Percentiles rank a stretch among this genome's conserved stretches.
These are phyloP conservation scores for Choristoneura rosaceana DNA, from an alignment of 2,888 invertebrate species.

Conservation along the genomic window DNA sequence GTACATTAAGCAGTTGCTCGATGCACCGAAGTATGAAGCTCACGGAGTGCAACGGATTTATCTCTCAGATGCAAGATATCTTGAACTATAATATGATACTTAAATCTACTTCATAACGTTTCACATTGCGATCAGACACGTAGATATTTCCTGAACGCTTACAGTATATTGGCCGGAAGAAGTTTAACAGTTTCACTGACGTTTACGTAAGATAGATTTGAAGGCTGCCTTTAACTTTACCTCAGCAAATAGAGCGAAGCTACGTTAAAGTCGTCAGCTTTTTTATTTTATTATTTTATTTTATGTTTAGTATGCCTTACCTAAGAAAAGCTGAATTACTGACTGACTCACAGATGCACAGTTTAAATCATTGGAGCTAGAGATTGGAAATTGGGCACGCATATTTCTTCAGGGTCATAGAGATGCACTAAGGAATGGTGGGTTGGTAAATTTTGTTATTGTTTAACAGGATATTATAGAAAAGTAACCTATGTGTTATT, in stretches of 20 bases:
- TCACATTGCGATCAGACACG: constrained; percentile 31
- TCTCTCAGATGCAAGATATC: constrained; percentile 4
- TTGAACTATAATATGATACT: constrained; percentile 2
- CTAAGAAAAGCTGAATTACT: no score
- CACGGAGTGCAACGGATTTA: background rate
- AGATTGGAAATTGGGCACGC: no score
- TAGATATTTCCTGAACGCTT: constrained; percentile 12
- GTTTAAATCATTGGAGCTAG: no score
- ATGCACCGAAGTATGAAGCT: background rate
- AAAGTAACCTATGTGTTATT: no score
- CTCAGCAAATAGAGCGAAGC: background rate
- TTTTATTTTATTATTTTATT: background rate
- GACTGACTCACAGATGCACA: no score
- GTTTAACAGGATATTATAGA: no score
- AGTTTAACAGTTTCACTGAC: constrained; percentile 34
- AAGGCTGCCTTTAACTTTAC: background rate
- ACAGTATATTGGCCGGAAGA: constrained; percentile 23
- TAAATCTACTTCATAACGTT: constrained; percentile 34
- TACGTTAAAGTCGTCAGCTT: background rate
- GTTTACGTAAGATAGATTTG: constrained; percentile 11
- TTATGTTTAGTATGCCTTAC: background rate
- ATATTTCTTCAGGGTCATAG: no score
- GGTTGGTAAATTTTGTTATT: no score
- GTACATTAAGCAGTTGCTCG: no score
- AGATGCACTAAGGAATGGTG: no score